Base-by-base conservation (phyloP, 2,113 vertebrate species). In the Corythoichthys haematopterus region DNA sequence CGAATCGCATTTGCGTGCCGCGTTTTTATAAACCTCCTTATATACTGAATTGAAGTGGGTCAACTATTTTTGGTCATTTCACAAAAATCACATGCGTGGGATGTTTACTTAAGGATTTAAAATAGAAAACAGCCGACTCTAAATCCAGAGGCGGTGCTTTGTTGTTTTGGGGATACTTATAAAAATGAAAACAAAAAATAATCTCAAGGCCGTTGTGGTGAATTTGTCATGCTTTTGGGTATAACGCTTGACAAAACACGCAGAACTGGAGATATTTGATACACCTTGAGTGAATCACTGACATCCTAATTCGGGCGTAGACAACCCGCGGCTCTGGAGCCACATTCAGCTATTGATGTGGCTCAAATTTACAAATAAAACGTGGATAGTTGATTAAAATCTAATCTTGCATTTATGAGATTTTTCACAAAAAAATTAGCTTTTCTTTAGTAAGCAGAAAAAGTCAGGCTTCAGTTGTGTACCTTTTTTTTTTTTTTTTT, bases 21-120 rank as follows among this genome's bases (percentile, higher is more conserved):
- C 79, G 80, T 87, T 85, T 88, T 80, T 79, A 83, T 76, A 55
- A 70, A 38, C 65, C 82, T 74, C 16, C 62, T 84, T 87, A 76
- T 83, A 81, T 86, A 77, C 63, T 77, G 60, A 58, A 77, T 84
- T 79, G 72, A 87, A 84, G 70, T 78, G 78, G 77, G 77, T 83
- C 78, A 85, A 72, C 48, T 45, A 28, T 11, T 45, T 66, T 50
- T 67, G 45, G 33, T 51, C 59, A 69, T 62, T 63, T 64, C 14
- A 43, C 15, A 28, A 56, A 37, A 16, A 67, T 12, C 65, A 65
- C 40, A 45, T 52, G 70, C 66, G 55, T 40, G 67, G 71, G 40
- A 50, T 52, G 16, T 66, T 72, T 55, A 35, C 47, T 60, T 33
- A 62, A 9, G 12, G 11, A 56, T 36, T 28, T 10, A 13, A 64